Evolutionary conservation across 2,797 vertebrate species (phyloP).

Genomic region (Ptychadena robeensis): DNA sequence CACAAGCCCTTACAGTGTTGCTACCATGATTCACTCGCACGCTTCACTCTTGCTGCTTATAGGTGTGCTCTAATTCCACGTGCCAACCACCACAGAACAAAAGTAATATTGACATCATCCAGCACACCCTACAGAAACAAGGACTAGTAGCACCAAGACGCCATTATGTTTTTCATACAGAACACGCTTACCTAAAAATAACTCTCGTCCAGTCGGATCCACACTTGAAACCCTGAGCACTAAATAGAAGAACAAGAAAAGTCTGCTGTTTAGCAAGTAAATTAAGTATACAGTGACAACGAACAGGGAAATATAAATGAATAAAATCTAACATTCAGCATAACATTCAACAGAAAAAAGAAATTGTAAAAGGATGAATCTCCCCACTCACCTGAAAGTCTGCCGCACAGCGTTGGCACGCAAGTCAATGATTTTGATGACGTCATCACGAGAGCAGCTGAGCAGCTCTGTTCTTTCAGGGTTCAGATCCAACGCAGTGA

Average conservation of each 20-base stretch:
- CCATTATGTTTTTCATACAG: neutral
- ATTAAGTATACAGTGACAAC: too few species aligned
- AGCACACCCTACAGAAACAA: too few species aligned
- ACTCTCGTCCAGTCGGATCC: slow-evolving; percentile 96
- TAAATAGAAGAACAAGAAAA: slow-evolving; percentile 64
- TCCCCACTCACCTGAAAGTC: slow-evolving; percentile 82
- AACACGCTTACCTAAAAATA: slow-evolving; percentile 86
- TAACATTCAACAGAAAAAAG: too few species aligned
- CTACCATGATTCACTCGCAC: too few species aligned
- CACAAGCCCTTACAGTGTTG: too few species aligned
- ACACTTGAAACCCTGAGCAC: slow-evolving; percentile 93
- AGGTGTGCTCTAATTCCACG: too few species aligned
- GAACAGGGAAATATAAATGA: too few species aligned
- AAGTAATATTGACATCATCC: too few species aligned
- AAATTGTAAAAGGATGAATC: too few species aligned
- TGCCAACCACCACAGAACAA: too few species aligned
- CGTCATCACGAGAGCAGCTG: slow-evolving; percentile 92
- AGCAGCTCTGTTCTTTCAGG: slow-evolving; percentile 91
- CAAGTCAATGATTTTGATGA: slow-evolving; percentile 92
- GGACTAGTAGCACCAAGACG: too few species aligned
- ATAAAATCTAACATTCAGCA: neutral
- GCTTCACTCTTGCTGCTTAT: too few species aligned
- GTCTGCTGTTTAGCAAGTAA: neutral
- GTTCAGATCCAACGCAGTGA: slow-evolving; percentile 94
- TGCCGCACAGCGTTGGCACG: slow-evolving; percentile 82